phyloP scores from a whole-genome alignment of 2,113 vertebrate species.

The Canis aureus region DNA sequence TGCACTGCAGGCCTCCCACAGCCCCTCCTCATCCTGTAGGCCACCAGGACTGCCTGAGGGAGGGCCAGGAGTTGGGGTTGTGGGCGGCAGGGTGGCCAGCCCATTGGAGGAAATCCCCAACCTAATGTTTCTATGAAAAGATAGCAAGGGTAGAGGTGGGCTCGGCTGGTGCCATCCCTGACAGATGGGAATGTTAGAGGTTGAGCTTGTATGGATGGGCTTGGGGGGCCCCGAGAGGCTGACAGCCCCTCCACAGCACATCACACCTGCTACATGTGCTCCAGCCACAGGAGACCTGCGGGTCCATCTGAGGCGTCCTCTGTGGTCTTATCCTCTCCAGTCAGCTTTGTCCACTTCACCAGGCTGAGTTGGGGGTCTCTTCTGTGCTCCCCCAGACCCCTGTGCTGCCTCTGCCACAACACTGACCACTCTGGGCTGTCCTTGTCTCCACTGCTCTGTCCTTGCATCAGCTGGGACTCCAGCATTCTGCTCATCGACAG shows the following conservation, averaged over 20 bases:
- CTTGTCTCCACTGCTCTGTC: background rate
- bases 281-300: background rate
- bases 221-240: background rate
- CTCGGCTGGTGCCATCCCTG: too few species aligned
- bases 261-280: background rate
- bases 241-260: accelerated
- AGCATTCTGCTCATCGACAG: background rate
- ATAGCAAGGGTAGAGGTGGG: background rate
- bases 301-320: background rate
- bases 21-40: background rate
- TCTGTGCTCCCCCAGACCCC: background rate
- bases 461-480: background rate
- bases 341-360: background rate
- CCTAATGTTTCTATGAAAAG: background rate
- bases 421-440: background rate
- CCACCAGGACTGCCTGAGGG: too few species aligned
- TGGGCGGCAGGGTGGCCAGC: background rate
- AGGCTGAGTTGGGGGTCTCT: background rate
- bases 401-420: background rate
- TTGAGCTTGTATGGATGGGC: background rate
- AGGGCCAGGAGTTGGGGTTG: accelerated
- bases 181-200: background rate
- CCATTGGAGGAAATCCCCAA: background rate
- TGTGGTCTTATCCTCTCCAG: background rate
- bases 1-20: background rate